phyloP scores from a whole-genome alignment of 2,888 invertebrate genomes.

The Mellilla xanthometata region DNA sequence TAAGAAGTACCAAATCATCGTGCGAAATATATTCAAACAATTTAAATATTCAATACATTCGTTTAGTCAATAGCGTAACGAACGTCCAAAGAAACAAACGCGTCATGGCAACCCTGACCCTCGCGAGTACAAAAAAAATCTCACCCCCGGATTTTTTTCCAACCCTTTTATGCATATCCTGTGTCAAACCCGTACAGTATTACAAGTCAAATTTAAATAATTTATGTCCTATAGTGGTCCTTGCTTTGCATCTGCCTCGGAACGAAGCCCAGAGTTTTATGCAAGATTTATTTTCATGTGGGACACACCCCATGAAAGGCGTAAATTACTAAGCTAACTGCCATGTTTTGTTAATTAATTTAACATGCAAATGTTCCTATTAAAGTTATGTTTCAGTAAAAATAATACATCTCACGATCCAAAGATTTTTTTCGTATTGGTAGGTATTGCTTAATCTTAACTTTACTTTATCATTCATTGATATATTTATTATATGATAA shows the following conservation, averaged over 20 bases:
- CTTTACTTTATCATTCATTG: too few relatives aligned
- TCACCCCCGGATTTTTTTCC: conserved; percentile 68
- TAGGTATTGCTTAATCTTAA: too few relatives aligned
- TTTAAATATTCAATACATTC: conserved; percentile 61
- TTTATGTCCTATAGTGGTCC: conserved; percentile 66
- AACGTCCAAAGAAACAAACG: conserved; percentile 52
- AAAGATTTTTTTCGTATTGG: too few relatives aligned
- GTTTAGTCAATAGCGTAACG: conserved; percentile 59
- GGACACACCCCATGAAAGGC: conserved; percentile 11
- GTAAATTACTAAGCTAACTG: not conserved
- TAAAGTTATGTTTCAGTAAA: too few relatives aligned
- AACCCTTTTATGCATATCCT: conserved; percentile 81
- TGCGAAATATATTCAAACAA: conserved; percentile 59
- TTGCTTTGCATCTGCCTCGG: conserved; percentile 71
- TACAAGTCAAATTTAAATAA: conserved; percentile 82
- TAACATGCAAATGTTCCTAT: not conserved
- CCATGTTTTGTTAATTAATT: not conserved
- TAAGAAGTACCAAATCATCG: conserved; percentile 49
- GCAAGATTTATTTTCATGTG: conserved; percentile 27
- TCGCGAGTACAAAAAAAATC: conserved; percentile 60
- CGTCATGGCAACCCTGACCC: conserved; percentile 52
- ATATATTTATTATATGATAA: too few relatives aligned
- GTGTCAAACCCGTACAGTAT: conserved; percentile 70
- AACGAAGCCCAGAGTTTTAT: conserved; percentile 37
- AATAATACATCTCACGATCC: too few relatives aligned